These are phyloP conservation scores for Ailurus styani DNA, from an alignment of 2,113 vertebrate species.

Conservation along the genomic window DNA sequence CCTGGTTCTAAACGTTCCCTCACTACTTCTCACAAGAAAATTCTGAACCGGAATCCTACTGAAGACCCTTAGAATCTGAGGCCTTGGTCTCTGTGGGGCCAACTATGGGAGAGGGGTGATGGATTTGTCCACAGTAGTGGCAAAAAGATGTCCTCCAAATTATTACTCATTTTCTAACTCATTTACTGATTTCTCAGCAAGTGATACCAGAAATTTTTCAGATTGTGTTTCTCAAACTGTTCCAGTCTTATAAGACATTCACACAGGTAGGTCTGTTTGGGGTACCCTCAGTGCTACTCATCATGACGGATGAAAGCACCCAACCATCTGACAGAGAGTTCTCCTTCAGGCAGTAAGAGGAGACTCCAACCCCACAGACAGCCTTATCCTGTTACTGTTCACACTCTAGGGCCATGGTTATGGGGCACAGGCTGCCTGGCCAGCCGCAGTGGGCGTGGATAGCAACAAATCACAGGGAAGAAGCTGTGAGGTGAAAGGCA, in stretches of 20 bases:
- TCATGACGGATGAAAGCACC: rapidly evolving
- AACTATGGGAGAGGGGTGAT: not conserved
- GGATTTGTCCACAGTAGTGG: rapidly evolving
- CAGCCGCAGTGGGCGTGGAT: not conserved
- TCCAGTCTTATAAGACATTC: not conserved
- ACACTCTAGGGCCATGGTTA: conserved; percentile 31
- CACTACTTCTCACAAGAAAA: not conserved
- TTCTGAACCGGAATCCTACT: not conserved
- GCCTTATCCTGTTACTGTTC: conserved; percentile 12
- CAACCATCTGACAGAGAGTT: not conserved
- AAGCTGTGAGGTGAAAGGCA: not conserved
- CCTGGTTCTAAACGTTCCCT: not conserved
- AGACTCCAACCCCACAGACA: not conserved
- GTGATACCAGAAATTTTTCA: not conserved
- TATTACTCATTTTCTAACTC: not conserved
- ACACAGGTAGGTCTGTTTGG: not conserved
- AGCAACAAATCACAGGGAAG: conserved; percentile 37
- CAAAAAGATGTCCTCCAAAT: not conserved
- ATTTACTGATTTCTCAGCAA: not conserved
- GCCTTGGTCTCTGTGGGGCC: not conserved
- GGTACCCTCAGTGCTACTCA: not conserved
- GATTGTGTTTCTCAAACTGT: not conserved
- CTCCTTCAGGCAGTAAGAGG: not conserved
- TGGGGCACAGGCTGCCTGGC: conserved; percentile 26
- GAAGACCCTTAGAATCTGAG: too few relatives aligned